These are phyloP conservation scores for Seira ritae DNA, from an alignment of 2,888 invertebrate genomes.

Conservation along the genomic window DNA sequence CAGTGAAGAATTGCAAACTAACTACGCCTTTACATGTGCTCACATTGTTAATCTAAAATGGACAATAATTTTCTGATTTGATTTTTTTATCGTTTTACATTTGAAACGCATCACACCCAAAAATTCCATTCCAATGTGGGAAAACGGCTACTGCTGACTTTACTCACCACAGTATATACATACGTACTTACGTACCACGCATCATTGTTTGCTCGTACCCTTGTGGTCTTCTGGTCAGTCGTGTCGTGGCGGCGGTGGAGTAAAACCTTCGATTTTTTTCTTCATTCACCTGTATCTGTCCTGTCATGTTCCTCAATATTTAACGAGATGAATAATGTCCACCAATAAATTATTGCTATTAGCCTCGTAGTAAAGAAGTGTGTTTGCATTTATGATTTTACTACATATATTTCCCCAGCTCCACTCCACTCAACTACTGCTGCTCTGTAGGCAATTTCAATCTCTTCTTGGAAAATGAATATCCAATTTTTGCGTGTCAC, in stretches of 20 bases:
- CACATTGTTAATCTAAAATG: neutral
- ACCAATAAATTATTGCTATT: constrained; percentile 9
- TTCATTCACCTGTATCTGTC: neutral
- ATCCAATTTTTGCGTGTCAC: neutral
- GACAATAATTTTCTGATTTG: neutral
- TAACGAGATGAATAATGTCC: neutral
- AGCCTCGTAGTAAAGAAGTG: neutral
- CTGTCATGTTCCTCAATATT: constrained; percentile 14
- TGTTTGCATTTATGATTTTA: neutral
- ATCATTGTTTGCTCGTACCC: neutral
- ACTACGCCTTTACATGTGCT: neutral
- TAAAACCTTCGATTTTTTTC: neutral
- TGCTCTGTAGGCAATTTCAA: neutral
- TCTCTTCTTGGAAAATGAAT: neutral
- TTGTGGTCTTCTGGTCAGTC: neutral
- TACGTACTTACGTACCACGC: neutral
- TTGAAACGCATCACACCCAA: neutral
- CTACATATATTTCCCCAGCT: neutral
- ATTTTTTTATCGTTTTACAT: neutral
- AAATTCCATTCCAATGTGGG: neutral
- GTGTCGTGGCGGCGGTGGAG: neutral
- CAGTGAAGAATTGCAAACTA: neutral
- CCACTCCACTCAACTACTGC: neutral
- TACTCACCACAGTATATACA: too few species aligned
- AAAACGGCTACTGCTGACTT: too few species aligned